phyloP scores from a whole-genome alignment of 2,113 vertebrate species.

The Salvelinus sp. region DNA sequence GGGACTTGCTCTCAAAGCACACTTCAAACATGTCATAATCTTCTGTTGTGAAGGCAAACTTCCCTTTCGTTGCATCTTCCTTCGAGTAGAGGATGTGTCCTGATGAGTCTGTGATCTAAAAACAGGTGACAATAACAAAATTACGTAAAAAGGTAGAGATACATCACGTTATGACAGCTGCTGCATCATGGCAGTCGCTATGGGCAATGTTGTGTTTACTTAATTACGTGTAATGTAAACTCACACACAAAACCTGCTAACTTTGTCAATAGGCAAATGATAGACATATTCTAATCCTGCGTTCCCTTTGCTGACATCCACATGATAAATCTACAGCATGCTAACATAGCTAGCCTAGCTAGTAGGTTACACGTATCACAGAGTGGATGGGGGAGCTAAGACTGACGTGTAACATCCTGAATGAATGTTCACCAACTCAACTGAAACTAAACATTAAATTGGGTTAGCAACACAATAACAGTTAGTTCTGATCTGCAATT shows the following conservation, averaged over 20 bases:
- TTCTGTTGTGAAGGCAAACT: conserved; percentile 98
- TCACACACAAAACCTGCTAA: too few relatives aligned
- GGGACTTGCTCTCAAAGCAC: conserved; percentile 96
- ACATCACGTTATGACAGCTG: neutral
- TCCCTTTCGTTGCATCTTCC: conserved; percentile 95
- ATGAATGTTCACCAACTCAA: neutral
- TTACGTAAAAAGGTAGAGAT: neutral
- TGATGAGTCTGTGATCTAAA: conserved; percentile 95
- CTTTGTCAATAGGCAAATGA: too few relatives aligned
- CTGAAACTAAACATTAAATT: neutral
- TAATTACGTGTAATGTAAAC: neutral
- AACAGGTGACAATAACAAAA: neutral
- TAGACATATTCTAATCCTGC: too few relatives aligned
- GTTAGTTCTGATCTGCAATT: neutral
- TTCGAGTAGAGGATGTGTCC: conserved; percentile 94
- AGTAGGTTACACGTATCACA: neutral
- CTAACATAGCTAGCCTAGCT: neutral
- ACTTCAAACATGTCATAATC: conserved; percentile 99
- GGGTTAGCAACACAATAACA: conserved; percentile 18
- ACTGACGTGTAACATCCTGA: conserved; percentile 65
- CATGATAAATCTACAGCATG: neutral
- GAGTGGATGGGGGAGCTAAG: conserved; percentile 41
- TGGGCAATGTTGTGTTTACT: neutral
- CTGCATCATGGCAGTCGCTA: neutral
- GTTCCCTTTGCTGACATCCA: neutral